These are phyloP conservation scores for Bursaphelenchus okinawaensis DNA, from an alignment of 2,888 invertebrate species.

Conservation along the genomic window DNA sequence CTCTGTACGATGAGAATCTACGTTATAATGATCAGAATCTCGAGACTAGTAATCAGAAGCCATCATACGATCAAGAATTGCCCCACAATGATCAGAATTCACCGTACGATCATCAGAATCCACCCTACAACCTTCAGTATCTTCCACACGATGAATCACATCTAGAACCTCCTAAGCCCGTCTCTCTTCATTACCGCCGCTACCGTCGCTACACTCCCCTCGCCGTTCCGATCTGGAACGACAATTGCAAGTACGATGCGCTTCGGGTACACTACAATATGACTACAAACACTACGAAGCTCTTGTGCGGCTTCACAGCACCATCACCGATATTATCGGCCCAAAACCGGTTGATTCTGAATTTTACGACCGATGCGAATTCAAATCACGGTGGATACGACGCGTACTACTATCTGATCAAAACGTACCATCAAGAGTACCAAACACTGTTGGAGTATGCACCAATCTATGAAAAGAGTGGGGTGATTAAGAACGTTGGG, in stretches of 20 bases:
- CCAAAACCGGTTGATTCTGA: conserved; percentile 22
- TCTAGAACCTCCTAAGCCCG: too few species aligned
- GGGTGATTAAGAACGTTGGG: conserved; percentile 40
- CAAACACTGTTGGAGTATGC: conserved; percentile 32
- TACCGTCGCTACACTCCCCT: too few species aligned
- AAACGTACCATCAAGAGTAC: conserved; percentile 1
- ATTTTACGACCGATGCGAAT: conserved; percentile 32
- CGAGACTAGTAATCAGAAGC: too few species aligned
- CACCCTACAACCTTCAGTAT: too few species aligned
- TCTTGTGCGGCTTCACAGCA: conserved; percentile 31
- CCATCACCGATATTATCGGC: conserved; percentile 28
- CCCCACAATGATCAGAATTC: not conserved
- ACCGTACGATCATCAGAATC: too few species aligned
- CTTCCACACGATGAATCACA: too few species aligned
- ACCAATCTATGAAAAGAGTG: conserved; percentile 34
- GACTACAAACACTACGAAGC: conserved; percentile 1
- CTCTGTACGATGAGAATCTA: too few species aligned
- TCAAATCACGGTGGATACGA: conserved; percentile 35
- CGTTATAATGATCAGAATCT: too few species aligned
- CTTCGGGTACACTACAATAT: not conserved
- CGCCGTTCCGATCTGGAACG: too few species aligned
- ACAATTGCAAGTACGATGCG: not conserved
- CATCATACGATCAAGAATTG: too few species aligned
- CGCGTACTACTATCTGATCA: conserved; percentile 34
- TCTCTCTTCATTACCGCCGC: too few species aligned